Conservation (phyloP, 2,888 invertebrate species). For the Heliconius ismenius region DNA sequence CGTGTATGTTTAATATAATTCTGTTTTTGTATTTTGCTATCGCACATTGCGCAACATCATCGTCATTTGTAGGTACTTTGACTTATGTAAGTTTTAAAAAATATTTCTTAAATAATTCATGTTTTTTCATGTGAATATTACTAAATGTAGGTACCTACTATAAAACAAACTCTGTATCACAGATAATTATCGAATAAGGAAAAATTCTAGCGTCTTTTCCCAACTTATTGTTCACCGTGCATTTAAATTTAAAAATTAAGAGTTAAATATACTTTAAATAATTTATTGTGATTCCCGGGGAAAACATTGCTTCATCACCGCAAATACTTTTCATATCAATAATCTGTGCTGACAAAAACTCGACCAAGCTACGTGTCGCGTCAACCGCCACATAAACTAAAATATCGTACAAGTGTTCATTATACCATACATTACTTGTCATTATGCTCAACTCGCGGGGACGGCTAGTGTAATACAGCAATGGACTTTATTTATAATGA, state of each 20-base stretch:
- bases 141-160: neutral
- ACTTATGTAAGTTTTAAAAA: conserved; percentile 21
- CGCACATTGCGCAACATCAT: conserved; percentile 25
- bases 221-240: neutral
- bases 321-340: conserved; percentile 44
- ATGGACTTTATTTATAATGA: conserved; percentile 49
- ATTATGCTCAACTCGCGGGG: neutral
- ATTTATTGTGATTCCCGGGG: conserved; percentile 24
- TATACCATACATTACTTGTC: conserved; percentile 44
- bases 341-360: conserved; percentile 45
- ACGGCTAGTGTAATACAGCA: conserved; percentile 46
- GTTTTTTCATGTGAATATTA: conserved; percentile 3
- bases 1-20: conserved; percentile 13
- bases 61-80: conserved; percentile 21
- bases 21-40: conserved; percentile 22
- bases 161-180: neutral
- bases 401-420: neutral
- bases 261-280: conserved; percentile 4
- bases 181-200: neutral
- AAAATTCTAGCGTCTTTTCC: neutral
- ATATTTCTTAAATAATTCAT: conserved; percentile 5
- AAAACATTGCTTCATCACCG: conserved; percentile 38
- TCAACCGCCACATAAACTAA: conserved; percentile 18
- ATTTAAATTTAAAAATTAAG: conserved; percentile 5
- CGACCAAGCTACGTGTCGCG: conserved; percentile 39